phyloP scores from a whole-genome alignment of 92 coral and sea anemone genomes.

The Phenganax subtilis region DNA sequence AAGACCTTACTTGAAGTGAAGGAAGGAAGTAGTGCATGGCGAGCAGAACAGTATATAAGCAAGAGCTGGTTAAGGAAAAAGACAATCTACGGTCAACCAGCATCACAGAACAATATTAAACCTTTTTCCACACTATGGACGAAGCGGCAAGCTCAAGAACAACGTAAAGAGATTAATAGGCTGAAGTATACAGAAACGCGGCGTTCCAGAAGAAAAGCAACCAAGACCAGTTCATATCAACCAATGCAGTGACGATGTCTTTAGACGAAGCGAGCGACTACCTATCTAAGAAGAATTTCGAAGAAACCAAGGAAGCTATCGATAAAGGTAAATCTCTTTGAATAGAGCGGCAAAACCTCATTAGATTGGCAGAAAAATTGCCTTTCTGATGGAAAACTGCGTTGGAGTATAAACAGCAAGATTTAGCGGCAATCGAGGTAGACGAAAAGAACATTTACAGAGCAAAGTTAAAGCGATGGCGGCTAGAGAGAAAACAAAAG shows the following conservation, averaged over 20 bases:
- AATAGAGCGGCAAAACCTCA: conserved; percentile 48
- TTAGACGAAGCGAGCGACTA: conserved; percentile 47
- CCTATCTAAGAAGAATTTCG: conserved; percentile 29
- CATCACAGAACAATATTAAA: no score
- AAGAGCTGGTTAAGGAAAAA: no score
- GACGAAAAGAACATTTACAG: conserved; percentile 56
- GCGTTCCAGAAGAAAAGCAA: conserved; percentile 34
- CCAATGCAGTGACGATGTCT: conserved; percentile 14
- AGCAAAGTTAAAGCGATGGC: neutral
- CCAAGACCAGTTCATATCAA: conserved; percentile 24
- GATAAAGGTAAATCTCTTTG: conserved; percentile 44
- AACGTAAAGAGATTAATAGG: neutral
- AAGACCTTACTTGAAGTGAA: no score
- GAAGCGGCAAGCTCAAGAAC: neutral
- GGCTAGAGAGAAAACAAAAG: no score
- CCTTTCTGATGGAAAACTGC: conserved; percentile 53
- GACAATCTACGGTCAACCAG: no score
- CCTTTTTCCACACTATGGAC: no score
- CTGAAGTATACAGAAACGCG: neutral
- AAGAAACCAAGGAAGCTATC: conserved; percentile 41
- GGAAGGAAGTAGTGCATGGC: no score
- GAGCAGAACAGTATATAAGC: no score
- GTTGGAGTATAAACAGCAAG: conserved; percentile 47
- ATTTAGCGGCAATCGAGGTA: conserved; percentile 39
- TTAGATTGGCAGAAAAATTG: conserved; percentile 51